These are phyloP conservation scores for Brachionichthys hirsutus DNA, from an alignment of 2,113 vertebrate genomes.

Conservation along the genomic window DNA sequence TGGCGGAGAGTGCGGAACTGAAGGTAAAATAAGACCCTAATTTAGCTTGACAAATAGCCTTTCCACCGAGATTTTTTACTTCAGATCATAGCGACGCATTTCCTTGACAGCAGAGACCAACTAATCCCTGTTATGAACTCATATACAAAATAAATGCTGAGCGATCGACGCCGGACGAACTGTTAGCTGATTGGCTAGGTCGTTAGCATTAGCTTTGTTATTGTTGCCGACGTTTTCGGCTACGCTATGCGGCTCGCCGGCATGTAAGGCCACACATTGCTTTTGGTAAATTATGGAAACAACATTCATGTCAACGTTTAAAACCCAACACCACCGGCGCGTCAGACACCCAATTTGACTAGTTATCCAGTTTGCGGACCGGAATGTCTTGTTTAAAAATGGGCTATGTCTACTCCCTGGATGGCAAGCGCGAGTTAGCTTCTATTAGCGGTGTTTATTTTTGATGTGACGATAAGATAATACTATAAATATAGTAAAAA, in stretches of 20 bases:
- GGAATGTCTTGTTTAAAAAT: conserved; percentile 25
- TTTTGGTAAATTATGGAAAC: neutral
- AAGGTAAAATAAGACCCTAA: conserved; percentile 92
- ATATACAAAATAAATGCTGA: conserved; percentile 15
- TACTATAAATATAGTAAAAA: neutral
- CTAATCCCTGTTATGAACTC: neutral
- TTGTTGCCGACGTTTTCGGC: conserved; percentile 69
- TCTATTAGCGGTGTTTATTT: conserved; percentile 10
- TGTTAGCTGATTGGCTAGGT: conserved; percentile 61
- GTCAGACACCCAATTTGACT: neutral
- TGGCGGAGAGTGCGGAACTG: conserved; percentile 99
- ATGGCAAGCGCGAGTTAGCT: conserved; percentile 30
- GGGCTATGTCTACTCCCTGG: conserved; percentile 71
- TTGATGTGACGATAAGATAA: neutral
- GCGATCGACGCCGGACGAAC: conserved; percentile 17
- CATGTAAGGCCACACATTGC: conserved; percentile 2
- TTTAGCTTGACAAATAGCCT: conserved; percentile 80
- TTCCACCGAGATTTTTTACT: conserved; percentile 18
- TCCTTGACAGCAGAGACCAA: conserved; percentile 5
- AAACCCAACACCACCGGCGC: neutral
- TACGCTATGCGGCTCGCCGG: conserved; percentile 35
- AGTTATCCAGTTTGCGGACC: neutral
- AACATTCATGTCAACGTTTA: neutral
- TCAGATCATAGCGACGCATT: neutral
- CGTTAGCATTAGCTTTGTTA: conserved; percentile 75